Base-by-base conservation (phyloP, 1,140 invertebrate species). In the Scylla paramamosain region DNA sequence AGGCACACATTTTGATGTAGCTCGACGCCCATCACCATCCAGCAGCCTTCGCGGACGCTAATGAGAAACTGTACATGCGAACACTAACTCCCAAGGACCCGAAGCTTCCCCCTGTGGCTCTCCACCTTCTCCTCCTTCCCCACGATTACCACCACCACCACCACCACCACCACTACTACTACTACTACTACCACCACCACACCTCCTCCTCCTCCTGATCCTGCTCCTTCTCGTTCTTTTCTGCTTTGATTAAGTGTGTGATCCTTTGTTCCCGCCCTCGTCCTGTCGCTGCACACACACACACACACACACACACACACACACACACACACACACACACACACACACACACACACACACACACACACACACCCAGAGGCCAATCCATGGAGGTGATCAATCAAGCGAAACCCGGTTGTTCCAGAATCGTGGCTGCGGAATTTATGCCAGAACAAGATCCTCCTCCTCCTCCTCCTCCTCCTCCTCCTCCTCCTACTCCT, bases 271-370 rank as follows among this genome's bases (percentile, higher is more conserved):
- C 67, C 67, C 67, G 67, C 67, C 67, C 67, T 77, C n/a, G 20
- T 2, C n/a, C 25, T 77, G 25, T 77, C 67, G 67, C 67, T 20
- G 20, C 67, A n/a, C 67, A 77, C 67, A 77, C 67, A 77, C 67
- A 77, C 67, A 77, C 67, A n/a, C 67, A 77, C 67, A 77, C 67
- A n/a, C 67, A 77, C 67, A 77, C 67, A 77, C 67, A 77, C 67
- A 77, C 67, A 77, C 67, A 77, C 67, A 77, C 67, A 77, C 67
- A 77, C 67, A 77, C 67, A 77, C 67, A 77, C 67, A n/a, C 67
- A 77, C 67, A 77, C 67, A n/a, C 67, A 77, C 67, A 77, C 67
- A 77, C 67, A 77, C 67, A 77, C 67, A 77, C 67, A 77, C 67
- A 77, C 67, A 77, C 67, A 77, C 67, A 77, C 67, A 77, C 25